Conservation (phyloP, 2,888 invertebrate species). For the Trichogramma evanescens region DNA sequence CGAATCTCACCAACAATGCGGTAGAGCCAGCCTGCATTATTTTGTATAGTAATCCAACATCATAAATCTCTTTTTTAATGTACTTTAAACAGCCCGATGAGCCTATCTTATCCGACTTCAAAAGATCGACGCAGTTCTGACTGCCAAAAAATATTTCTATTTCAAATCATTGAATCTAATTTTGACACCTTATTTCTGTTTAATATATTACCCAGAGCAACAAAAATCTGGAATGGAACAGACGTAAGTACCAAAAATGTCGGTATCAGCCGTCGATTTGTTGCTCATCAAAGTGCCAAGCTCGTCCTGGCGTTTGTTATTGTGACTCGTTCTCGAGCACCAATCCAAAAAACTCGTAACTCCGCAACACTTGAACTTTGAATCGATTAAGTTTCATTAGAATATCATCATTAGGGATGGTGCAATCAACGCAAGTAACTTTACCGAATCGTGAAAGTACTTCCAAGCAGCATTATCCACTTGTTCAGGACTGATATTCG, state of each 20-base stretch:
- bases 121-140: neutral
- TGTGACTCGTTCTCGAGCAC: constrained; percentile 6
- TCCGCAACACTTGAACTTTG: constrained; percentile 21
- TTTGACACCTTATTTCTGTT: neutral
- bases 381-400: neutral
- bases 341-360: constrained; percentile 19
- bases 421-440: neutral
- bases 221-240: constrained; percentile 18
- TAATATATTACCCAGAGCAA: constrained; percentile 1
- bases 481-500: neutral
- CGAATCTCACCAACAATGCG: constrained; percentile 4
- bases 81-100: constrained; percentile 6
- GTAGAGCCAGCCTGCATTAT: constrained; percentile 9
- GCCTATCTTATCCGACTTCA: neutral
- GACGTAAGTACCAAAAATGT: constrained; percentile 11
- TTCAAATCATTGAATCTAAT: too few relatives aligned
- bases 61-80: constrained; percentile 12
- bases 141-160: neutral
- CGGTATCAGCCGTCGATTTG: neutral
- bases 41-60: constrained; percentile 16
- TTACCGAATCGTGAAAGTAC: constrained; percentile 16
- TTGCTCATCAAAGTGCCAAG: neutral
- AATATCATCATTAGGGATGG: neutral
- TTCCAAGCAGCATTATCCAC: constrained; percentile 9
- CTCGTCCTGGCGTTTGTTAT: neutral